phyloP scores from a whole-genome alignment of 1,140 invertebrate genomes.

The Tetragonula clypearis region DNA sequence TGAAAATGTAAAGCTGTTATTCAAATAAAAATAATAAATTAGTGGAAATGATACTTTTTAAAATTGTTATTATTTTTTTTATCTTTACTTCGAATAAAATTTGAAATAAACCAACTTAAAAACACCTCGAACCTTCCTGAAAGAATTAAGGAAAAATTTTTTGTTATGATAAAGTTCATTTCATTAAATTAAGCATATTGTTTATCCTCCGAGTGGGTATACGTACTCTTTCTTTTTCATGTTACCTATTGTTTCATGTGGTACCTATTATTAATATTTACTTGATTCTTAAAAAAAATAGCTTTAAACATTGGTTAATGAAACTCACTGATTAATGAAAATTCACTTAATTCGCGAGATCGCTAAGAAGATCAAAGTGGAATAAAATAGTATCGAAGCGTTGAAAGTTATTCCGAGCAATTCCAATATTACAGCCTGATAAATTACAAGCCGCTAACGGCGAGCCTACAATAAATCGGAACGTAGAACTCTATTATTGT shows the following conservation, averaged over 20 bases:
- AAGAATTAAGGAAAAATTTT: not conserved
- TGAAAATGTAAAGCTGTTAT: too few relatives aligned
- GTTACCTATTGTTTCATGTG: too few relatives aligned
- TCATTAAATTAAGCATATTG: not conserved
- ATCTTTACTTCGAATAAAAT: too few relatives aligned
- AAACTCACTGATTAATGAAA: not conserved
- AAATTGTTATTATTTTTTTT: too few relatives aligned
- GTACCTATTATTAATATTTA: too few relatives aligned
- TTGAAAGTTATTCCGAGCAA: constrained; percentile 8
- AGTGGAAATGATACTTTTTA: too few relatives aligned
- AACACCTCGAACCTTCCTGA: not conserved
- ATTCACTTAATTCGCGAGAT: not conserved
- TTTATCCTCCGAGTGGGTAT: too few relatives aligned
- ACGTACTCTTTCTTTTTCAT: too few relatives aligned
- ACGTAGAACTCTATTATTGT: constrained; percentile 28
- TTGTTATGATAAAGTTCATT: not conserved
- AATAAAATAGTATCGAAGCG: not conserved
- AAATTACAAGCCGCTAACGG: constrained; percentile 1
- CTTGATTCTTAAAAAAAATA: too few relatives aligned
- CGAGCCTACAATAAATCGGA: constrained; percentile 1
- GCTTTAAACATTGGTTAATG: too few relatives aligned
- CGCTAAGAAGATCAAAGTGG: not conserved
- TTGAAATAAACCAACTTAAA: not conserved
- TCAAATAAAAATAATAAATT: too few relatives aligned
- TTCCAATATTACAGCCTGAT: not conserved